Evolutionary conservation across 2,113 vertebrate genomes (phyloP), one percentile per base, ranked within the genome.

Genomic region (Scortum barcoo): DNA sequence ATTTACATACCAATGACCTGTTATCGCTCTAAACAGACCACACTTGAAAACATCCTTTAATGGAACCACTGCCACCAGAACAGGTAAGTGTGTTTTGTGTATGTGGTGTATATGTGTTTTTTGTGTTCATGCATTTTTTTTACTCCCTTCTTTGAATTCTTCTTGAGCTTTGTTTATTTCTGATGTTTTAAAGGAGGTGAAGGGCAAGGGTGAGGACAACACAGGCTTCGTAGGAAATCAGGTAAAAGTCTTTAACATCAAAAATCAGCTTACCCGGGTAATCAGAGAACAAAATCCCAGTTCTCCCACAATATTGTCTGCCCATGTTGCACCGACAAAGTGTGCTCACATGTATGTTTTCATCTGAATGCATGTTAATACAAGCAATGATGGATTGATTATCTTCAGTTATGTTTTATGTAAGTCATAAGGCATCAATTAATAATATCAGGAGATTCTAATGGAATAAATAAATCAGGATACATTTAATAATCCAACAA

Each of bases 11-110:
- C 28, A 62, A 63, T 80, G 2, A 57, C 3, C 9, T 0, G 24
- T 76, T 70, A 9, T 11, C 5, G 80, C 16, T 76, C 3, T 51
- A 6, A 69, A 69, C 78, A 92, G 88, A 67, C 78, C 70, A 40
- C 2, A 0, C 19, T 0, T 0, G 1, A 44, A 50, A 10, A 22
- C 20, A 22, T 3, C 9, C 3, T 4, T n/a, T 5, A 40, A 6
- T 12, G 16, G 19, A 24, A 33, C 51, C 33, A 56, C n/a, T 0
- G 13, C 22, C 22, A 66, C 17, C 24, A 24, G 0, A 51, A 42
- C 53, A 54, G 73, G 90, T 86, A 54, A 36, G 56, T 62, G 33
- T 13, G 19, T n/a, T 13, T 11, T 58, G 1, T 53, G 0, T 19
- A 1, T 54, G 2, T 44, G 7, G 40, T 38, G 12, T 40, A 13